A percentile compares a stretch with the other conserved stretches of the same genome.
Conservation (phyloP, 2,888 invertebrate species). For the Aphidius colemani region DNA sequence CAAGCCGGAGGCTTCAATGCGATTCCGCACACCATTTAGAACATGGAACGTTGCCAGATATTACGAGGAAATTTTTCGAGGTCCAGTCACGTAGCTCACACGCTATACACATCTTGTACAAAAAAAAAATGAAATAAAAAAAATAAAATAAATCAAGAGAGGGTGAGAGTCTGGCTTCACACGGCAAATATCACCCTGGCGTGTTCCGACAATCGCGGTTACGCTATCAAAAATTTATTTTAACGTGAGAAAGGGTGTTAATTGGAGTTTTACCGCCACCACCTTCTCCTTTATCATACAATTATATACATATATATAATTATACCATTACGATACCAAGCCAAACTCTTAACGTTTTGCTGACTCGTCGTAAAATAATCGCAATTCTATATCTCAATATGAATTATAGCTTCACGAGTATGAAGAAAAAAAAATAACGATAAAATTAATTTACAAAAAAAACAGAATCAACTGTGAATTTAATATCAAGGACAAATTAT, state of each 20-base stretch:
- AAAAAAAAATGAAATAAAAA: background rate
- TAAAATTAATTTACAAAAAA: too few species aligned
- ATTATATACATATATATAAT: too few species aligned
- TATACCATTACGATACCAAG: too few species aligned
- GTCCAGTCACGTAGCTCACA: constrained; percentile 24
- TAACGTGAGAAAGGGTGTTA: constrained; percentile 7
- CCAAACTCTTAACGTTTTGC: too few species aligned
- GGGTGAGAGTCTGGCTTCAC: background rate
- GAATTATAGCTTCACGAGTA: too few species aligned
- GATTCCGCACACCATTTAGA: constrained; percentile 23
- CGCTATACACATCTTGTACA: constrained; percentile 4
- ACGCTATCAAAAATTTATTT: constrained; percentile 12
- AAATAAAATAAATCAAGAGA: background rate
- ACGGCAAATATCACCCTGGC: constrained; percentile 10
- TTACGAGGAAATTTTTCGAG: constrained; percentile 23
- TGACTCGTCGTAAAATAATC: too few species aligned
- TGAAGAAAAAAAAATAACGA: too few species aligned
- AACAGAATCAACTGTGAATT: too few species aligned
- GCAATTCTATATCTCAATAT: too few species aligned
- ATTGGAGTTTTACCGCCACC: constrained; percentile 7
- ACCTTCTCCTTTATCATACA: too few species aligned
- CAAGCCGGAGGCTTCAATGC: constrained; percentile 18
- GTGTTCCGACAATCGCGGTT: constrained; percentile 14
- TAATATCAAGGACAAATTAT: background rate
- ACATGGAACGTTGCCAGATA: constrained; percentile 24